Percentiles rank a stretch among this genome's conserved stretches.
These are phyloP conservation scores for Dipodomys spectabilis DNA, from an alignment of 2,113 vertebrate genomes.

Conservation along the genomic window DNA sequence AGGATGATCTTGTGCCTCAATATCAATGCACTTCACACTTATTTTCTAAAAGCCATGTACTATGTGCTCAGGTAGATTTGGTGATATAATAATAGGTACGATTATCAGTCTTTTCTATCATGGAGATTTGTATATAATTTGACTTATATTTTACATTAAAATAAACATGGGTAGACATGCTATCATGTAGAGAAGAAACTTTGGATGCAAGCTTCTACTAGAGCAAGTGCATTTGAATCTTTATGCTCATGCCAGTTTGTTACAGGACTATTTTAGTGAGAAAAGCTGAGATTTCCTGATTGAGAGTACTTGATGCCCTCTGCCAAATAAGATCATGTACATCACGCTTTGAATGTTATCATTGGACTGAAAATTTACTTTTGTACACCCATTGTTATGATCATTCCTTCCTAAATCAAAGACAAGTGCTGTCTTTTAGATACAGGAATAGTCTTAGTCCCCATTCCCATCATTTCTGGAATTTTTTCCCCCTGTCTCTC, in stretches of 20 bases:
- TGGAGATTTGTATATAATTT: not conserved
- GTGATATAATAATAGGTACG: not conserved
- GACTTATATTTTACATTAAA: constrained; percentile 16
- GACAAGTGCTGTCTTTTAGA: not conserved
- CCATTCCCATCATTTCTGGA: not conserved
- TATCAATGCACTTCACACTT: not conserved
- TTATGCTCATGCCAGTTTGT: not conserved
- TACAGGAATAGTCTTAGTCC: not conserved
- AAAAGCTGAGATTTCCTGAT: not conserved
- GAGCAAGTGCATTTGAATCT: not conserved
- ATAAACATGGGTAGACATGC: not conserved
- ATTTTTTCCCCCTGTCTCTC: not conserved
- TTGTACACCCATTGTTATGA: not conserved
- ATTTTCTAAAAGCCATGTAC: not conserved
- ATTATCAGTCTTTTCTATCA: not conserved
- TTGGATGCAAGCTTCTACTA: not conserved
- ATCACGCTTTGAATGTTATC: not conserved
- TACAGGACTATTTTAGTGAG: not conserved
- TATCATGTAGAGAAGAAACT: not conserved
- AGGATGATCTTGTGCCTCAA: not conserved
- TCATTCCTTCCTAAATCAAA: not conserved
- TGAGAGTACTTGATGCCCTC: not conserved
- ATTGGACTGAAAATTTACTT: not conserved
- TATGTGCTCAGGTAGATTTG: not conserved
- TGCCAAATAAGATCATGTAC: not conserved